phyloP scores from a whole-genome alignment of 2,888 invertebrate genomes.

The Cryptophagus acutangulus region DNA sequence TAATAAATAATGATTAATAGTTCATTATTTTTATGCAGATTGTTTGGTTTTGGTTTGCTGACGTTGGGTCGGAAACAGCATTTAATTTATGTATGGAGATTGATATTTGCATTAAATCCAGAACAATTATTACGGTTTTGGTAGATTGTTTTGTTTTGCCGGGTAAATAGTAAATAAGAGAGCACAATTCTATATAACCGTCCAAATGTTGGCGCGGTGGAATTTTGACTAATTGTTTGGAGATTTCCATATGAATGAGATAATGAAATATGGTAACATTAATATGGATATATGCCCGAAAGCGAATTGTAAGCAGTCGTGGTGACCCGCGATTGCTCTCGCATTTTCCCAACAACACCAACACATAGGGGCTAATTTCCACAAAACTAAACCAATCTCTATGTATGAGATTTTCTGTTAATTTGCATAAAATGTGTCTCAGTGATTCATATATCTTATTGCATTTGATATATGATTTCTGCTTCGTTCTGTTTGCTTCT shows the following conservation, averaged over 20 bases:
- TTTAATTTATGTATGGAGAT: too few species aligned
- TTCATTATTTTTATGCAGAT: too few species aligned
- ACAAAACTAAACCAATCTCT: slow-evolving; percentile 43
- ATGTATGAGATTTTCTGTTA: slow-evolving; percentile 50
- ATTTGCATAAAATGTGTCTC: slow-evolving; percentile 52
- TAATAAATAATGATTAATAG: too few species aligned
- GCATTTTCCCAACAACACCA: slow-evolving; percentile 17
- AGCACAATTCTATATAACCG: too few species aligned
- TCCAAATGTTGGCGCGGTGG: slow-evolving; percentile 29
- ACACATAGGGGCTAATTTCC: slow-evolving; percentile 21
- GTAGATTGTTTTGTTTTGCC: too few species aligned
- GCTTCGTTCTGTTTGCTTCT: slow-evolving; percentile 28
- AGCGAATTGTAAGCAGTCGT: slow-evolving; percentile 47
- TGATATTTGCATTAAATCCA: too few species aligned
- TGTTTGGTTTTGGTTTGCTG: too few species aligned
- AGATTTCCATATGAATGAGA: slow-evolving; percentile 81
- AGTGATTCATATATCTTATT: slow-evolving; percentile 50
- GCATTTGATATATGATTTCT: slow-evolving; percentile 45
- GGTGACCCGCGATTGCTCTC: slow-evolving; percentile 33
- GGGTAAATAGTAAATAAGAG: too few species aligned
- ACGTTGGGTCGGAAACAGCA: too few species aligned
- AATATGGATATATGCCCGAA: slow-evolving; percentile 64
- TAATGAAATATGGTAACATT: slow-evolving; percentile 75
- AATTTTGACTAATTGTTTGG: slow-evolving; percentile 56
- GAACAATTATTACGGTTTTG: too few species aligned